phyloP scores from a whole-genome alignment of 1,140 invertebrate genomes.

The Triops longicaudatus region DNA sequence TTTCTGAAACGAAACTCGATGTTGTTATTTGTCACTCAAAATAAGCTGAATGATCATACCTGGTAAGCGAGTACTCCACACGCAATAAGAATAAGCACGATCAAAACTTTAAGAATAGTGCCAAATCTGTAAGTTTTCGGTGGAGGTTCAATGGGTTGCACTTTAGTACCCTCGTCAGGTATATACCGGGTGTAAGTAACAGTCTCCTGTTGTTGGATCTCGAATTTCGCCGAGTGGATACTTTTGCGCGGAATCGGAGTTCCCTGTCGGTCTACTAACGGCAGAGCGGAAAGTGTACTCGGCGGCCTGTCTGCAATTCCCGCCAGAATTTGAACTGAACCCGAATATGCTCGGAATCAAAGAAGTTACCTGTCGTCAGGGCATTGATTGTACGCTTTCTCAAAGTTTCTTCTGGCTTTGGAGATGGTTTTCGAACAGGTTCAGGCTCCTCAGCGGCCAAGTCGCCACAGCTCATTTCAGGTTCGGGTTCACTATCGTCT shows the following conservation, averaged over 20 bases:
- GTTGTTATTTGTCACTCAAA: not conserved
- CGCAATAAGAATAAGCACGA: not conserved
- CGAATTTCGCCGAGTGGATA: constrained; percentile 19
- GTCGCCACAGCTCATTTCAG: not conserved
- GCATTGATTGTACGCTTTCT: not conserved
- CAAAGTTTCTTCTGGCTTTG: not conserved
- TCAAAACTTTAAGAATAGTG: not conserved
- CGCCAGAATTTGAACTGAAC: constrained; percentile 1
- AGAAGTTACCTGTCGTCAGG: not conserved
- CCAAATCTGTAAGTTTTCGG: not conserved
- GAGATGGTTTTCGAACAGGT: constrained; percentile 5
- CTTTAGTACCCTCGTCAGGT: not conserved
- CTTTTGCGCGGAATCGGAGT: constrained; percentile 25
- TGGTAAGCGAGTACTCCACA: not conserved
- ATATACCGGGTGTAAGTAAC: not conserved
- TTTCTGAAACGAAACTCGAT: not conserved
- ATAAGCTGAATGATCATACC: not conserved
- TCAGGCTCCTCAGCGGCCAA: constrained; percentile 7
- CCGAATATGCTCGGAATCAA: too few relatives aligned
- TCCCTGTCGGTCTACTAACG: constrained; percentile 27
- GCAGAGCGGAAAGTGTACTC: constrained; percentile 18
- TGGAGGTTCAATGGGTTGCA: not conserved
- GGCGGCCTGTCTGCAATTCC: constrained; percentile 15
- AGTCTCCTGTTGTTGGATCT: not conserved
- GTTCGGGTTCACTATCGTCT: constrained; percentile 18